Conservation (phyloP, 2,888 invertebrate species). For the Dione juno region DNA sequence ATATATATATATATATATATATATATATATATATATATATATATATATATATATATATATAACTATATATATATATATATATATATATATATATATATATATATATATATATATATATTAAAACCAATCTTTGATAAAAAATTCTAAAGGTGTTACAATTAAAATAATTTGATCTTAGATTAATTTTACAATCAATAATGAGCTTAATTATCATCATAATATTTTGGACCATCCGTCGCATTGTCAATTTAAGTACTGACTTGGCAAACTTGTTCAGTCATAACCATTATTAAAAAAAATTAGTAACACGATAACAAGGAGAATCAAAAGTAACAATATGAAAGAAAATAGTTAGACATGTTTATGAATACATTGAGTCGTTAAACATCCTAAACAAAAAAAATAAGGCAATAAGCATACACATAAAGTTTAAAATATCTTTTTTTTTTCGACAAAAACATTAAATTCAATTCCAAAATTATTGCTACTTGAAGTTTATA, state of each 20-base stretch:
- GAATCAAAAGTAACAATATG: background rate
- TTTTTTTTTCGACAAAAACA: background rate
- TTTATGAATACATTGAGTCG: background rate
- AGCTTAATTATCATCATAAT: slow-evolving; percentile 23
- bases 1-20: too few species aligned
- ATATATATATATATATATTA: background rate
- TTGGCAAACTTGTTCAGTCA: slow-evolving; percentile 25
- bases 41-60: too few species aligned
- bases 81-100: too few species aligned
- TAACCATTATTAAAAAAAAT: slow-evolving; percentile 1
- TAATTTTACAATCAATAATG: slow-evolving; percentile 9
- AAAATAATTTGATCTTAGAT: background rate
- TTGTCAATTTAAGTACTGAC: slow-evolving; percentile 31
- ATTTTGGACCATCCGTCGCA: slow-evolving; percentile 39
- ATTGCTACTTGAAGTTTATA: slow-evolving; percentile 8
- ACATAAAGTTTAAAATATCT: background rate
- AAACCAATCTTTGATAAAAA: background rate
- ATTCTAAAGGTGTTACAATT: background rate
- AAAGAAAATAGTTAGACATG: too few species aligned
- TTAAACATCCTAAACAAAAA: background rate
- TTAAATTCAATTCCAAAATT: background rate
- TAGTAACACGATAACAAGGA: background rate
- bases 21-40: too few species aligned
- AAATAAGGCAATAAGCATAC: background rate
- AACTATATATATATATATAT: too few species aligned